Conservation (phyloP, 2,797 vertebrate species). For the Alosa sapidissima region DNA sequence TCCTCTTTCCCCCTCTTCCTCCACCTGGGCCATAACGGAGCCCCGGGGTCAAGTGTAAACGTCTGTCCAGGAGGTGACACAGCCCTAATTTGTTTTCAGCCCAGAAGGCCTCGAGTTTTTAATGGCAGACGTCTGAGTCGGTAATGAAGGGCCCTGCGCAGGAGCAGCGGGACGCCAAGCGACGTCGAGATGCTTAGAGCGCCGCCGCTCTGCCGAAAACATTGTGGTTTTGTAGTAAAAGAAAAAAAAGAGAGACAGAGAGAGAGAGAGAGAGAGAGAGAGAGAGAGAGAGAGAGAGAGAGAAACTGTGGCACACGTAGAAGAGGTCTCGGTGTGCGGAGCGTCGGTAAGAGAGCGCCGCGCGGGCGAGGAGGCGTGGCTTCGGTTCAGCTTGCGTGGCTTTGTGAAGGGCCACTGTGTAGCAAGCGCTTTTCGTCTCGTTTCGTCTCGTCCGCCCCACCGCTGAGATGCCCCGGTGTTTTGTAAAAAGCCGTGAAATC, state of each 20-base stretch:
- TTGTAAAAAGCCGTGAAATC: conserved; percentile 9
- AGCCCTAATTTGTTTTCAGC: conserved; percentile 10
- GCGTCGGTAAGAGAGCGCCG: neutral
- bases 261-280: neutral
- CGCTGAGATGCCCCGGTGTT: neutral
- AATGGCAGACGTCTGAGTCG: neutral
- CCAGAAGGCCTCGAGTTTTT: neutral
- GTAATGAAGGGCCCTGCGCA: neutral
- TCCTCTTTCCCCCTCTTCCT: neutral
- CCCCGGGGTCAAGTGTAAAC: conserved; percentile 33
- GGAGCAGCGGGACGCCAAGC: neutral
- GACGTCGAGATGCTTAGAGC: neutral
- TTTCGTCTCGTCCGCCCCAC: neutral
- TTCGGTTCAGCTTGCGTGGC: neutral
- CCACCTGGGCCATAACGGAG: conserved; percentile 39
- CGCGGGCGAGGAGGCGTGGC: neutral
- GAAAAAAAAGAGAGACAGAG: neutral
- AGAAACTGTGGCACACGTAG: neutral
- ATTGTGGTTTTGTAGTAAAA: neutral
- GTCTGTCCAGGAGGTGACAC: conserved; percentile 28
- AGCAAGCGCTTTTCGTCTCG: neutral
- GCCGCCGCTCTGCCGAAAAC: neutral
- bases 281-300: neutral
- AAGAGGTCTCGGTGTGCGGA: neutral
- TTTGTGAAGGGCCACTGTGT: neutral